Evolutionary conservation across 1,140 invertebrate genomes (phyloP), one percentile per base, ranked within the genome.

Genomic region (Halictus rubicundus): DNA sequence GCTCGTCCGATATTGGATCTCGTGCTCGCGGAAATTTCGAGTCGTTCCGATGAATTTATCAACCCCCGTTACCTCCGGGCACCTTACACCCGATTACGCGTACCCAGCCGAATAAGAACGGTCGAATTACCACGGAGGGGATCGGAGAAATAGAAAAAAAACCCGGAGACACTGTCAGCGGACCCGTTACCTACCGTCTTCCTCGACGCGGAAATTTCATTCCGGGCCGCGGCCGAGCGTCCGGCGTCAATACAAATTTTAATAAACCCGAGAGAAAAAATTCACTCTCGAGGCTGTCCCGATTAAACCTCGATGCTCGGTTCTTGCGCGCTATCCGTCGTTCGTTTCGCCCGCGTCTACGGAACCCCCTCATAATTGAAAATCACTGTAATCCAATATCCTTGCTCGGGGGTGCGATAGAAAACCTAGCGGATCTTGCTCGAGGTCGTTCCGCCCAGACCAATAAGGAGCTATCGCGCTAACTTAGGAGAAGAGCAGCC

Each of bases 321-420:
- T 23, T 85, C 83, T 66, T 80, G 68, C 52, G 65, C 73, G 25
- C n/a, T n/a, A n/a, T n/a, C n/a, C n/a, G n/a, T n/a, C n/a, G n/a
- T n/a, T n/a, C n/a, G n/a, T n/a, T n/a, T n/a, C n/a, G n/a, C n/a
- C n/a, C n/a, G 80, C 59, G 70, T 76, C 64, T 70, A 19, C 21
- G 12, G 5, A 32, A 52, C 21, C 14, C 32, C 80, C 42, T 82
- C 78, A 81, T 89, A 89, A 89, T 90, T 90, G 86, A 90, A 89
- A 88, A 89, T 90, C 87, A 87, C 81, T 83, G 84, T 88, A 82
- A 88, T 88, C 83, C 80, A 78, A 87, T 87, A 88, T 88, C 79
- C 83, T 46, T 54, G 61, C 61, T 82, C 46, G 60, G 61, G 65
- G 68, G 66, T 65, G 68, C 65, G 85, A 82, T 78, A 80, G 83